Evolutionary conservation across 2,888 invertebrate species (phyloP).

Genomic region (Autographa pulchrina): DNA sequence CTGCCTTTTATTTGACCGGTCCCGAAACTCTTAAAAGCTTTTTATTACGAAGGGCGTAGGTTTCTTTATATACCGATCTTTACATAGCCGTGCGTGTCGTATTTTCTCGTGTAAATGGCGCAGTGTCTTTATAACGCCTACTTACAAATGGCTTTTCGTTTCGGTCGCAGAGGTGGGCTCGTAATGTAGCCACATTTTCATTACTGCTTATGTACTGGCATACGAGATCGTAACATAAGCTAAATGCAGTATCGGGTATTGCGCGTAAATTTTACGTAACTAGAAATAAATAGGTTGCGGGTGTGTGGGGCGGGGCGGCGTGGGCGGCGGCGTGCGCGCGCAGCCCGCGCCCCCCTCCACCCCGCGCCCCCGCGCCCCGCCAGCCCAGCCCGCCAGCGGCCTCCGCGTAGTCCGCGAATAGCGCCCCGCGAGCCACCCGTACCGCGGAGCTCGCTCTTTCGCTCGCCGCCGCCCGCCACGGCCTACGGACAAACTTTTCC

Average conservation of each 20-base stretch:
- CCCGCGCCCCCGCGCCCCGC: constrained; percentile 68
- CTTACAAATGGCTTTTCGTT: constrained; percentile 19
- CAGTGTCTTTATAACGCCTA: constrained; percentile 17
- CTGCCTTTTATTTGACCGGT: constrained; percentile 69
- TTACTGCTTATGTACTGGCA: constrained; percentile 63
- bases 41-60: constrained; percentile 61
- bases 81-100: constrained; percentile 45
- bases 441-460: constrained; percentile 71
- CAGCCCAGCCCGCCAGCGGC: constrained; percentile 64
- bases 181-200: constrained; percentile 58
- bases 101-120: constrained; percentile 41
- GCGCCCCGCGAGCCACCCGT: constrained; percentile 86
- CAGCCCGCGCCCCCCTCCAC: constrained; percentile 63
- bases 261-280: constrained; percentile 90
- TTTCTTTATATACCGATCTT: constrained; percentile 60
- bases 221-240: constrained; percentile 78
- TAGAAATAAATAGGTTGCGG: constrained; percentile 90
- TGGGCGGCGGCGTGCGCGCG: constrained; percentile 85
- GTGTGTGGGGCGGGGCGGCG: constrained; percentile 87
- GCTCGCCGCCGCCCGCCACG: constrained; percentile 70
- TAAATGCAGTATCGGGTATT: constrained; percentile 88
- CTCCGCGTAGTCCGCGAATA: constrained; percentile 83
- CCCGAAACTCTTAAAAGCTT: constrained; percentile 62
- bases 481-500: constrained; percentile 84
- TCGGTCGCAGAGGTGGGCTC: constrained; percentile 25